Evolutionary conservation across 2,113 vertebrate genomes (phyloP).

Genomic region (Oryzias melastigma): DNA sequence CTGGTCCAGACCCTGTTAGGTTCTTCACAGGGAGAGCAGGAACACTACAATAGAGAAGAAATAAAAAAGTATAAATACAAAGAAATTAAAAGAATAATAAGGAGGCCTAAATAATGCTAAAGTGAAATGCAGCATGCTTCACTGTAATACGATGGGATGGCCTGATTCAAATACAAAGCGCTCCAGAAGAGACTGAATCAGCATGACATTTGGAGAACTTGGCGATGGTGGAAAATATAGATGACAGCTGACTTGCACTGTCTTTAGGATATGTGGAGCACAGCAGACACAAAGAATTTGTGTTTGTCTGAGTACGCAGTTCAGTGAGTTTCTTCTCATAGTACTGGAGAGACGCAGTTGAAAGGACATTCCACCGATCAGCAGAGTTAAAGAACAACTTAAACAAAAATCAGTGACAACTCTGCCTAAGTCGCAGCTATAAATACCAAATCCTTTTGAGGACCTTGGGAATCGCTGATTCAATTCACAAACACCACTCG

Average conservation of each 20-base stretch:
- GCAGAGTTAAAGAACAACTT: not conserved
- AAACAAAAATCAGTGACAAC: not conserved
- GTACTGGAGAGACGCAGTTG: not conserved
- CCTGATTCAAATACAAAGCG: conserved; percentile 51
- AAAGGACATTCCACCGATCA: not conserved
- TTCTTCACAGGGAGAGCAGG: conserved; percentile 97
- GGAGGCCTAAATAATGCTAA: not conserved
- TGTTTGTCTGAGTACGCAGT: conserved; percentile 34
- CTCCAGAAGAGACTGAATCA: conserved; percentile 51
- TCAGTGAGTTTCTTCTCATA: conserved; percentile 31
- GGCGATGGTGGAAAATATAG: conserved; percentile 34
- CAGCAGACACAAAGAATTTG: conserved; percentile 24
- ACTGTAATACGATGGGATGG: conserved; percentile 49
- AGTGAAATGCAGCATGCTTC: conserved; percentile 56
- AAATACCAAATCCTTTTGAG: not conserved
- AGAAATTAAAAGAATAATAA: too few species aligned
- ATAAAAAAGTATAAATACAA: not conserved
- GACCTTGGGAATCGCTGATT: too few species aligned
- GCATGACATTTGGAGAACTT: conserved; percentile 54
- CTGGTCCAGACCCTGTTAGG: conserved; percentile 88
- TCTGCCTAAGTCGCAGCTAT: not conserved
- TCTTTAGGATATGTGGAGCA: conserved; percentile 40
- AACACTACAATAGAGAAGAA: conserved; percentile 74
- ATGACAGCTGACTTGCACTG: conserved; percentile 42
- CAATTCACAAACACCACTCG: too few species aligned